These are phyloP conservation scores for Volucella bombylans DNA, from an alignment of 2,888 invertebrate genomes.

Conservation along the genomic window DNA sequence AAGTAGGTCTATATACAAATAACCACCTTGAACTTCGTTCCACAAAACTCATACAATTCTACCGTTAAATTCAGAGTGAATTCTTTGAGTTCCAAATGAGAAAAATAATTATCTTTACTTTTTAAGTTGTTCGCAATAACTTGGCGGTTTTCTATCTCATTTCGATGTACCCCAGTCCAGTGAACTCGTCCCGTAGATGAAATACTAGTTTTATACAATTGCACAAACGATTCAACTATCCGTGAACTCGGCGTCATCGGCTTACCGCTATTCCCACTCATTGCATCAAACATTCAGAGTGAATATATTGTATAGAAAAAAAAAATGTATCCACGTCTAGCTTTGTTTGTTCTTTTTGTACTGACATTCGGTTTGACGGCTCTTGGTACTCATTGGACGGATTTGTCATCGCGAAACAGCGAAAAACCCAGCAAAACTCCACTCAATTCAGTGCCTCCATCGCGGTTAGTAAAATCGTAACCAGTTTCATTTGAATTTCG, in stretches of 20 bases:
- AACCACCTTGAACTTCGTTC: slow-evolving; percentile 34
- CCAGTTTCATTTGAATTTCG: slow-evolving; percentile 64
- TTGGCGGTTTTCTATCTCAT: neutral
- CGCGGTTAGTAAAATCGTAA: slow-evolving; percentile 29
- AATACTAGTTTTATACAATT: slow-evolving; percentile 5
- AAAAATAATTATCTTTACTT: slow-evolving; percentile 20
- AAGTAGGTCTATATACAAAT: slow-evolving; percentile 18
- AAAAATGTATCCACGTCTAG: slow-evolving; percentile 16
- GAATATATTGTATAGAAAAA: neutral
- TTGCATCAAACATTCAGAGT: too few species aligned
- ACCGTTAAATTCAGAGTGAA: neutral
- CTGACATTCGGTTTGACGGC: slow-evolving; percentile 35
- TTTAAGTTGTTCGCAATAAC: slow-evolving; percentile 11
- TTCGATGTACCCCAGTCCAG: slow-evolving; percentile 16
- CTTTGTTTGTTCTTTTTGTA: slow-evolving; percentile 25
- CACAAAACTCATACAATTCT: slow-evolving; percentile 17
- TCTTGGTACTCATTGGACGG: slow-evolving; percentile 3
- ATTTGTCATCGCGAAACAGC: slow-evolving; percentile 2
- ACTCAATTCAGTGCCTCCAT: slow-evolving; percentile 6
- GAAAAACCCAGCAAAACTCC: slow-evolving; percentile 39
- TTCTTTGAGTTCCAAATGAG: slow-evolving; percentile 9
- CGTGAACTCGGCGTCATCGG: too few species aligned
- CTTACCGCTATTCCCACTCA: neutral
- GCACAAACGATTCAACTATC: slow-evolving; percentile 4
- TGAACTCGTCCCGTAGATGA: slow-evolving; percentile 20